These are phyloP conservation scores for Nothocercus julius DNA, from an alignment of 2,113 vertebrate genomes.

Conservation along the genomic window DNA sequence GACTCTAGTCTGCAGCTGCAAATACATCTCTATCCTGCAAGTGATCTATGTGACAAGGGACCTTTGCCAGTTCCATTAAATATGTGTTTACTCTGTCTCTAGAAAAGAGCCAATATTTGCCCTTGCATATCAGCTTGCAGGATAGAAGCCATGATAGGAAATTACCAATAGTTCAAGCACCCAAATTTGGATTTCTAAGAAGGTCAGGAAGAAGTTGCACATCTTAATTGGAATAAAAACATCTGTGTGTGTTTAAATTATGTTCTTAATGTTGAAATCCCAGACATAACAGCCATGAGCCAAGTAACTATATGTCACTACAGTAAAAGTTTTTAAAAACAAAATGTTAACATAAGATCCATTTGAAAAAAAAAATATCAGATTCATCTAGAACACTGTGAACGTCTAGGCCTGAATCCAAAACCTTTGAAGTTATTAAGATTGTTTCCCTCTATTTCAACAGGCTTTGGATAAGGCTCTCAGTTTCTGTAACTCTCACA, in stretches of 20 bases:
- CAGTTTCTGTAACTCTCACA: neutral
- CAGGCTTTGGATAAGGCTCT: neutral
- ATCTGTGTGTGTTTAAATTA: slow-evolving; percentile 26
- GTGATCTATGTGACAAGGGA: neutral
- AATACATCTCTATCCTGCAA: neutral
- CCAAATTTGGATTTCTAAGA: neutral
- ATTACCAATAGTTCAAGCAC: neutral
- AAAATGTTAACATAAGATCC: slow-evolving; percentile 22
- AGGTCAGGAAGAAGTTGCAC: neutral
- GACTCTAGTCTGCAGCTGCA: neutral
- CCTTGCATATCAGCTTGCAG: neutral
- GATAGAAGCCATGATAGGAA: neutral
- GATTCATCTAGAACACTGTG: slow-evolving; percentile 25
- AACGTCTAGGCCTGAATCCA: slow-evolving; percentile 30
- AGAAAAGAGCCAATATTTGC: neutral
- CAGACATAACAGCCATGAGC: neutral
- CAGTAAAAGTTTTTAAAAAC: slow-evolving; percentile 35
- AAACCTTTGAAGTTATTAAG: neutral
- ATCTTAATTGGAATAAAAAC: slow-evolving; percentile 21
- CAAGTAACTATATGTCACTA: slow-evolving; percentile 10
- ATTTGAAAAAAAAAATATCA: neutral
- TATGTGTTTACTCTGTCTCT: neutral
- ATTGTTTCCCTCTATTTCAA: slow-evolving; percentile 22
- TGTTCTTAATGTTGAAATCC: neutral
- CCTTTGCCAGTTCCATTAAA: neutral